These are phyloP conservation scores for Lissonota sp. DNA, from an alignment of 2,888 invertebrate genomes.

Conservation along the genomic window DNA sequence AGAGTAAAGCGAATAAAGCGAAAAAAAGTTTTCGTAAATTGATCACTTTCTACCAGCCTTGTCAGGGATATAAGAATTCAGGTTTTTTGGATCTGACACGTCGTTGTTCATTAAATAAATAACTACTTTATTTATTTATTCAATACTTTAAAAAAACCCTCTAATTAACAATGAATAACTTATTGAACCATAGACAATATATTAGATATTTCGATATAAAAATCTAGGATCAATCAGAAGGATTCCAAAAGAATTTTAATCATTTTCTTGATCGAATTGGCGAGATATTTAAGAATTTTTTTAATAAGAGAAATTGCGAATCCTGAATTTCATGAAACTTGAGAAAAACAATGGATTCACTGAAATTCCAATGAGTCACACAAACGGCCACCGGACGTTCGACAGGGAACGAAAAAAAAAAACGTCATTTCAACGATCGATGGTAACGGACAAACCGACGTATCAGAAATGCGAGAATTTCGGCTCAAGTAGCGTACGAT, in stretches of 20 bases:
- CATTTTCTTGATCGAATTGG: no score
- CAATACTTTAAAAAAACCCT: no score
- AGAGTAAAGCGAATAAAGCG: background rate
- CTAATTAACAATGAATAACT: no score
- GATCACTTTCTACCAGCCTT: conserved; percentile 15
- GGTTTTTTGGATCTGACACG: no score
- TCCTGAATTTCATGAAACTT: background rate
- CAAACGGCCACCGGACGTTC: background rate
- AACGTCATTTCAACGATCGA: background rate
- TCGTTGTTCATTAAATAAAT: no score
- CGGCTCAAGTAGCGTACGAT: conserved; percentile 48
- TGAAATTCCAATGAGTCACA: conserved; percentile 11
- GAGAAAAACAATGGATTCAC: background rate
- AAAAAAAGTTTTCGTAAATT: background rate
- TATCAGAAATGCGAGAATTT: conserved; percentile 40
- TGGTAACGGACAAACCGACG: conserved; percentile 3
- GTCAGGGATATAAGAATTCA: background rate
- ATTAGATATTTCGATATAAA: no score
- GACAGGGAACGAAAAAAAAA: conserved; percentile 3
- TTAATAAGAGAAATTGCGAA: no score
- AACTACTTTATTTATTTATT: no score
- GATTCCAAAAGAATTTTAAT: no score
- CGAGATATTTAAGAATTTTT: no score
- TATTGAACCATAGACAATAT: no score
- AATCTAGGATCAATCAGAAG: no score